Base-by-base conservation (phyloP, 2,113 vertebrate species). In the Phalacrocorax carbo region DNA sequence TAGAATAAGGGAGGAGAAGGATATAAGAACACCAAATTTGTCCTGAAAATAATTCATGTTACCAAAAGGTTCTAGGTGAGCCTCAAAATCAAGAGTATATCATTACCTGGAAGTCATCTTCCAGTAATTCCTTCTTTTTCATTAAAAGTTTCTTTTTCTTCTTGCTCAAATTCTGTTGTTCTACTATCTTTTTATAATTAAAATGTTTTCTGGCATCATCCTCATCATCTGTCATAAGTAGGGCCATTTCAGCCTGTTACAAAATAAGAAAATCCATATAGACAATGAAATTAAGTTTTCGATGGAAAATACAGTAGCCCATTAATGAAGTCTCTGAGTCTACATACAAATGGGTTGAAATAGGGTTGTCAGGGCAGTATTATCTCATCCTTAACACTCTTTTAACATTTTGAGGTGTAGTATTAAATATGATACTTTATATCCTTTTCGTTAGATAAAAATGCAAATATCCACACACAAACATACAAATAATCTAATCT, bases 91-190 rank as follows among this genome's bases (percentile, higher is more conserved):
- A 92, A 19, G 19, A 75, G 7, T 20, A 57, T 54, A 54, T 38
- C 76, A 54, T 52, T 90, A 99, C 99, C 99, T 99, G 98, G 97
- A 99, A 99, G 82, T 99, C 99, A 78, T 99, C 98, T 80, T 99
- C 98, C 72, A 98, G 10, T 25, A 98, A 95, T 81, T 98, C 97
- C 25, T 98, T 97, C 93, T 96, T 98, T 97, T 99, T 99, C 98
- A 98, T 97, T 71, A 99, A 97, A 89, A 98, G 98, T 92, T 99
- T 99, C 97, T 96, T 99, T 92, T 99, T 99, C 97, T 97, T 99
- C 97, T 99, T 99, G 98, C 99, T 99, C 93, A 99, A 98, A 96
- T 99, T 99, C 96, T 99, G 99, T 54, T 99, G 98, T 89, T 99
- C 99, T 44, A 99, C 99, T 86, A 99, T 99, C 97, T 98, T 98